Conservation (phyloP, 2,888 invertebrate species). For the Koerneria pararmatus region DNA sequence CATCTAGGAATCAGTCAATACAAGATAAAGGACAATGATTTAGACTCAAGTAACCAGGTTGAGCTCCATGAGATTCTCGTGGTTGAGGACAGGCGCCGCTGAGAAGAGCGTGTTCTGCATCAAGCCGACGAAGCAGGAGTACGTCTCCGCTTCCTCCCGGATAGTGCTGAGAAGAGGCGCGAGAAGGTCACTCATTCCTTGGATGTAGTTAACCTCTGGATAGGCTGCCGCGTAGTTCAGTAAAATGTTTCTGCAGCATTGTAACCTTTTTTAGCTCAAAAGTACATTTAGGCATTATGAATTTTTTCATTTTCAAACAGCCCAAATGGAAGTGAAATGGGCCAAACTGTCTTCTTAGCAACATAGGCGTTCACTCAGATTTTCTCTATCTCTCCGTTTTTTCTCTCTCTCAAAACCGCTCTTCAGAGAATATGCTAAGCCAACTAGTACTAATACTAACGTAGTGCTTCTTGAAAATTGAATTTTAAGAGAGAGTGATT, state of each 20-base stretch:
- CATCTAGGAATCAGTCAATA: neutral
- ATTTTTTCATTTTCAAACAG: too few species aligned
- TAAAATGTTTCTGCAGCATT: slow-evolving; percentile 73
- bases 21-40: neutral
- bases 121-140: slow-evolving; percentile 64
- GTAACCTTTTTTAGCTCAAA: too few species aligned
- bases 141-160: slow-evolving; percentile 63
- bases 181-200: slow-evolving; percentile 64
- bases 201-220: slow-evolving; percentile 75
- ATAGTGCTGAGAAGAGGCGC: slow-evolving; percentile 63
- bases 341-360: too few species aligned
- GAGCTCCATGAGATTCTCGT: slow-evolving; percentile 77
- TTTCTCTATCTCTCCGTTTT: too few species aligned
- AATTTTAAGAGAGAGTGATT: too few species aligned
- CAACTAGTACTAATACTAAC: too few species aligned
- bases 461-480: too few species aligned
- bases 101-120: slow-evolving; percentile 78
- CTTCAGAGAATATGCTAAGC: too few species aligned
- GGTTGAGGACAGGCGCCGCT: slow-evolving; percentile 82
- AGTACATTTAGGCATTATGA: too few species aligned
- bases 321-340: too few species aligned
- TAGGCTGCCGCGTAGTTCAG: slow-evolving; percentile 83
- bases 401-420: too few species aligned
- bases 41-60: slow-evolving; percentile 69
- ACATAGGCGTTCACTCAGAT: too few species aligned